Evolutionary conservation across 1,140 invertebrate species (phyloP), one percentile per base, ranked within the genome.

Genomic region (Drosophila mojavensis): DNA sequence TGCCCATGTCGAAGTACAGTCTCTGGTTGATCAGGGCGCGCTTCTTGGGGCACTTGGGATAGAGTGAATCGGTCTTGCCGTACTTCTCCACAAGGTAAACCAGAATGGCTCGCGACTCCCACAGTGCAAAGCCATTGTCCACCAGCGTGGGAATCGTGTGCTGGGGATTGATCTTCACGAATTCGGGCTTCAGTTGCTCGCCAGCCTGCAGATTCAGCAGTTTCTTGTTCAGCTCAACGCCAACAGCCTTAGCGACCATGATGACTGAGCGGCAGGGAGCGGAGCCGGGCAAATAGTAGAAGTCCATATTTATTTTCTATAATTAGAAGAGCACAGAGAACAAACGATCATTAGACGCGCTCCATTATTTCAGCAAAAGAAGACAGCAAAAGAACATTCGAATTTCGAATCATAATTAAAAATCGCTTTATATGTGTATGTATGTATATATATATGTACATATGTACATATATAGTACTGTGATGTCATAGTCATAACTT

Each of bases 31-130:
- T 94, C 0, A 96, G 0, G 4, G 96, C 96, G 55, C 96, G 94
- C 71, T 94, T 91, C 78, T 95, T 94, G 1, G 94, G 93, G 71
- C 95, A 94, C 79, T 94, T 95, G 11, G 96, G 96, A 91, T 96
- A 96, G 17, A 96, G 91, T 2, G 92, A 92, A 80, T 94, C 94
- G 75, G 95, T 93, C 83, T 96, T 96, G 36, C 93, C 95, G 84
- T 97, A 97, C 62, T 95, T 93, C 54, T 94, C 94, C 1, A 93
- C 94, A 75, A 96, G 91, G 91, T 97, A 97, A 36, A 94, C 93
- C 75, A 94, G 94, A 75, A 97, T 96, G 47, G 96, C 96, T 64
- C 95, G 95, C 79, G 96, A 96, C 92, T 96, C 96, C 90, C 93
- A 94, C 17, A 96, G 71, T 59, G 93, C 93, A 48, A 95, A 95